These are phyloP conservation scores for Procavia capensis DNA, from an alignment of 2,113 vertebrate genomes.

Conservation along the genomic window DNA sequence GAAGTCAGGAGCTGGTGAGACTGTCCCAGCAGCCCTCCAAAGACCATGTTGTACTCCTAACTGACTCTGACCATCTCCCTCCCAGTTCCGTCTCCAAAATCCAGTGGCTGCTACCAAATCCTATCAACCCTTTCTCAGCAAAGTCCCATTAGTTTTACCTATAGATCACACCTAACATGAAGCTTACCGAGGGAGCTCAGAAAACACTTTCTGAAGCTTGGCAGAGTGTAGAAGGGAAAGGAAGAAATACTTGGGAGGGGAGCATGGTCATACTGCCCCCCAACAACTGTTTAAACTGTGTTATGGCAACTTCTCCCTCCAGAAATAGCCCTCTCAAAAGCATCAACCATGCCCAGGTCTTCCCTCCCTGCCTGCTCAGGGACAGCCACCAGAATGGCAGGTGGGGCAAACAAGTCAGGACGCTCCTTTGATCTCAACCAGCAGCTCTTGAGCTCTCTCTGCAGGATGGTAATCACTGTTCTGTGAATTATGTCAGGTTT, in stretches of 20 bases:
- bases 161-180: fast-evolving
- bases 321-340: neutral
- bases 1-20: neutral
- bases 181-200: neutral
- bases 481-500: neutral
- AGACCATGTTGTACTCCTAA: fast-evolving
- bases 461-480: neutral
- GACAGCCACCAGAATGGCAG: fast-evolving
- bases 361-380: fast-evolving
- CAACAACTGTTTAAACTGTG: neutral
- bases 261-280: no score
- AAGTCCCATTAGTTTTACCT: neutral
- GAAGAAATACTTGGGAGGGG: neutral
- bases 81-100: neutral
- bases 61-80: neutral
- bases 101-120: neutral
- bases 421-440: neutral
- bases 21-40: neutral
- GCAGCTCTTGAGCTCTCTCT: neutral
- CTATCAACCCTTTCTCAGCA: neutral
- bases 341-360: fast-evolving
- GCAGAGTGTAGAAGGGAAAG: fast-evolving
- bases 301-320: fast-evolving
- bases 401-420: neutral
- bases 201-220: neutral